Base-by-base conservation (phyloP, 2,888 invertebrate species). In the Phanerotoma sp. region DNA sequence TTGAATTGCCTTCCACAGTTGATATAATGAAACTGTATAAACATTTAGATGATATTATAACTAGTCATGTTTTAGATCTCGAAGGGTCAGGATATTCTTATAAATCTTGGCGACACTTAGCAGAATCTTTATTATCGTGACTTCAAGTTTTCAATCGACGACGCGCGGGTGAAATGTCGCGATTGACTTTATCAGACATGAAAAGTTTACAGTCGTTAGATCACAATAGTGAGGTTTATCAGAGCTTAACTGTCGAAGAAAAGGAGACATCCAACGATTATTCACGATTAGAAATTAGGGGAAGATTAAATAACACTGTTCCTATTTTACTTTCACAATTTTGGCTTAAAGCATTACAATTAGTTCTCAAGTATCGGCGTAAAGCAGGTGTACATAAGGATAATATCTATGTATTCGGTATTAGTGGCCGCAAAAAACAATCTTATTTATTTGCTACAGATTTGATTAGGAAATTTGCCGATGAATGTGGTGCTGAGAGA, bases 391-490 rank as follows among this genome's bases (percentile, higher is more conserved):
- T 58, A 5, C 41, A 44, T 21, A 13, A 41, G 3, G 50, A 55
- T 21, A 60, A 57, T 48, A 55, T 57, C 4, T 53, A 50, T 33
- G 18, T 60, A n/a, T 60, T 60, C 25, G 57, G 57, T 6, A 42
- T 57, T 9, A 42, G 53, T 3, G 57, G 60, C 9, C 40, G 10
- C 20, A 49, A 51, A 2, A 51, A 56, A 15, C 52, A 54, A 15
- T 41, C 45, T 15, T 57, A 58, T 42, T 42, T 58, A 7, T 33
- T 52, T 16, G 62, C 60, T 7, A 63, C 62, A 38, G 50, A 51
- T 5, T 37, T 60, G 1, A 45, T 63, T n/a, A 30, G 61, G 13
- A 44, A 56, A 44, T 61, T 53, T 35, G 54, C 60, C 0, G n/a
- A 7, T 2, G 21, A 49, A 28, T 60, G 62, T 32, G 59, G 55